phyloP scores from a whole-genome alignment of 2,888 invertebrate genomes.

The Micropterix aruncella region DNA sequence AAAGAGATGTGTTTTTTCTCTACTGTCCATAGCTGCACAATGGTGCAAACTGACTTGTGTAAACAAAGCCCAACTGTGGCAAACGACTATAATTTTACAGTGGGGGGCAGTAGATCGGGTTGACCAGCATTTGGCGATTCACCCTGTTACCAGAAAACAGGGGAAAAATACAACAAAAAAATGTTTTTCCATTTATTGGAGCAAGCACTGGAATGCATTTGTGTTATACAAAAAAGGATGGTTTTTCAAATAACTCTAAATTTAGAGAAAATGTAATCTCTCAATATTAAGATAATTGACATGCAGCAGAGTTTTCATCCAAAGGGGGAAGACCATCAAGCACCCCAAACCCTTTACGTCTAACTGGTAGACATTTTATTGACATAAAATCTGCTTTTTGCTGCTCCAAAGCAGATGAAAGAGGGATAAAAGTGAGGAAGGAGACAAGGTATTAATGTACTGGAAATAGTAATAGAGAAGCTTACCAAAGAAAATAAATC shows the following conservation, averaged over 20 bases:
- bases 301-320: constrained; percentile 3
- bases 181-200: constrained; percentile 14
- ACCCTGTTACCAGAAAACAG: constrained; percentile 11
- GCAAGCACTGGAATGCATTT: constrained; percentile 13
- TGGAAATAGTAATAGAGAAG: no score
- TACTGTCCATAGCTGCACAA: constrained; percentile 10
- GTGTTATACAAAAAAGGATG: constrained; percentile 9
- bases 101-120: constrained; percentile 15
- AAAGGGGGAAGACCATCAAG: constrained; percentile 6
- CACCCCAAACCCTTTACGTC: constrained; percentile 7
- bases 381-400: constrained; percentile 6
- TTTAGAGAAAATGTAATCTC: constrained; percentile 5
- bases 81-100: constrained; percentile 14
- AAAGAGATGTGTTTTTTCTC: constrained; percentile 9
- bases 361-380: constrained; percentile 6
- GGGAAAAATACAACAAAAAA: constrained; percentile 14
- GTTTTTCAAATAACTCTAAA: constrained; percentile 1
- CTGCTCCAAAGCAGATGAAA: constrained; percentile 6
- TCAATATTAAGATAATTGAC: constrained; percentile 4
- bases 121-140: constrained; percentile 13
- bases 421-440: constrained; percentile 5
- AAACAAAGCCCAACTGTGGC: constrained; percentile 11
- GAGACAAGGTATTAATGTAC: constrained; percentile 8
- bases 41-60: constrained; percentile 1
- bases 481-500: no score